A percentile compares a stretch with the other conserved stretches of the same genome.
These are phyloP conservation scores for Motacilla alba DNA, from an alignment of 2,113 vertebrate genomes.

Conservation along the genomic window DNA sequence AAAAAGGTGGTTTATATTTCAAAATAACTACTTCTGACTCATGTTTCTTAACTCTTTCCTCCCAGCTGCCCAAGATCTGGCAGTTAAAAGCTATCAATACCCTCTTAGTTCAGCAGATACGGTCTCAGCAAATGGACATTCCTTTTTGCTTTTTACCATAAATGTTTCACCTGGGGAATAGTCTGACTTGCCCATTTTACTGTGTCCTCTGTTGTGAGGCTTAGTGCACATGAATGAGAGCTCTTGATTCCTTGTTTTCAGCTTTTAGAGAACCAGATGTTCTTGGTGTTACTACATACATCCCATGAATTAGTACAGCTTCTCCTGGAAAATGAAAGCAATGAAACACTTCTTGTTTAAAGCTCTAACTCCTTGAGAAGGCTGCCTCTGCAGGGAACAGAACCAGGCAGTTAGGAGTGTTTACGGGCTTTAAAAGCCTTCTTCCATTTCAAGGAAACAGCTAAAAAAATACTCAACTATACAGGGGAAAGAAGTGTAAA, in stretches of 20 bases:
- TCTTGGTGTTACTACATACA: not conserved
- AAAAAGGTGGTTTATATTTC: not conserved
- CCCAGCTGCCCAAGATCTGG: not conserved
- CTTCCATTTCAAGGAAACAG: not conserved
- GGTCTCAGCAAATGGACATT: not conserved
- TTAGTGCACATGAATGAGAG: not conserved
- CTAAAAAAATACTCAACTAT: not conserved
- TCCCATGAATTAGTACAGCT: not conserved
- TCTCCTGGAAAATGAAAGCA: not conserved
- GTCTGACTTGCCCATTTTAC: not conserved
- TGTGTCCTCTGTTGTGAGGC: not conserved
- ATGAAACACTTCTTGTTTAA: not conserved
- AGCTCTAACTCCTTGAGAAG: not conserved
- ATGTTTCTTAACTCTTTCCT: not conserved
- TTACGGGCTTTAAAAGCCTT: not conserved
- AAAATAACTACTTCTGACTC: not conserved
- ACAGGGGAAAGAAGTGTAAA: not conserved
- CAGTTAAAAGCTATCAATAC: not conserved
- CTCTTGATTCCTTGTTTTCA: not conserved
- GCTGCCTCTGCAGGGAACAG: not conserved
- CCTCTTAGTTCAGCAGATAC: not conserved
- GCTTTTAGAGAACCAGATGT: not conserved
- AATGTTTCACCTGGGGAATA: not conserved
- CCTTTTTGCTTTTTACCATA: not conserved
- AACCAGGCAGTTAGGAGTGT: not conserved